These are phyloP conservation scores for Nothocercus nigrocapillus DNA, from an alignment of 2,113 vertebrate genomes.

Conservation along the genomic window DNA sequence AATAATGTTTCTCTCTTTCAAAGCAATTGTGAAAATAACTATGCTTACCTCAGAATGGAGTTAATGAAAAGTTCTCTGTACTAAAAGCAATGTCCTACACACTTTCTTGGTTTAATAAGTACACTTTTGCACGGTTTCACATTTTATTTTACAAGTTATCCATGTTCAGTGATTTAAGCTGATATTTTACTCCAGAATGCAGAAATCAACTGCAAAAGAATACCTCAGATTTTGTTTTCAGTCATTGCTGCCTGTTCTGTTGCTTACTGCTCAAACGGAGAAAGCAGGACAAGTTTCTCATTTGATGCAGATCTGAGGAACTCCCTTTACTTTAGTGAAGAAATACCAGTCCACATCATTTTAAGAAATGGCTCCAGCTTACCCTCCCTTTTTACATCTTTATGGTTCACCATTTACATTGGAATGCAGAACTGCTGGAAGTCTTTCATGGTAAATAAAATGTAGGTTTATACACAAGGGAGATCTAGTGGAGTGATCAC, in stretches of 20 bases:
- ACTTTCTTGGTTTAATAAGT: not conserved
- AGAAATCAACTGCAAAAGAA: not conserved
- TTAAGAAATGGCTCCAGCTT: not conserved
- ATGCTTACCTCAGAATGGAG: not conserved
- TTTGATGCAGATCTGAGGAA: not conserved
- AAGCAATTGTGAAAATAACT: not conserved
- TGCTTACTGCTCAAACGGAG: not conserved
- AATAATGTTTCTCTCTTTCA: not conserved
- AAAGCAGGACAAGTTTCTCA: not conserved
- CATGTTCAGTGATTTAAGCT: not conserved
- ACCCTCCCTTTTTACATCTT: not conserved
- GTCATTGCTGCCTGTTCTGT: not conserved
- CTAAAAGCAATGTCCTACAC: not conserved
- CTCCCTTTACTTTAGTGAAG: not conserved
- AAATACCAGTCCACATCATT: not conserved
- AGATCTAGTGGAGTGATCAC: not conserved
- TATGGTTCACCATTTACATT: not conserved
- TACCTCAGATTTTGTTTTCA: not conserved
- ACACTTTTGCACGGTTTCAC: fast-evolving
- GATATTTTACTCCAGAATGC: not conserved
- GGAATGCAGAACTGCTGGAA: not conserved
- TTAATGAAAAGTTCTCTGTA: not conserved
- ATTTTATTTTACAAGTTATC: not conserved
- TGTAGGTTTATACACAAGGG: not conserved
- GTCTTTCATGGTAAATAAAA: not conserved